Evolutionary conservation across 2,797 vertebrate species (phyloP), one percentile per base, ranked within the genome.

Genomic region (Holocentrus rufus): DNA sequence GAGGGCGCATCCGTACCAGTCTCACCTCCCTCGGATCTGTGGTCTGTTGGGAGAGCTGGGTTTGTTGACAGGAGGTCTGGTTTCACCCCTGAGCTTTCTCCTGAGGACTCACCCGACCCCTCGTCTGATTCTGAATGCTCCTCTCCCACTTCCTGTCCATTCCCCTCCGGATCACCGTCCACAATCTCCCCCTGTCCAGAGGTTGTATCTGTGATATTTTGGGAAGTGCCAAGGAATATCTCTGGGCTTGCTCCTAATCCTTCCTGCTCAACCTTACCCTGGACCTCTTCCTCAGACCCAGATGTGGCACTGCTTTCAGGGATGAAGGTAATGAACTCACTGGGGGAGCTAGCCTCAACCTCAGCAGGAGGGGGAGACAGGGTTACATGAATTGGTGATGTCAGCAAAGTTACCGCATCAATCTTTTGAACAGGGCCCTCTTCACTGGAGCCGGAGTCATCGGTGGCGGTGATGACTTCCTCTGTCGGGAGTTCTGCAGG

Each of bases 41-140:
- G 79, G 7, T 82, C 67, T 0, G 46, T 7, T 50, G 83, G 61
- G 9, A 65, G 23, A 23, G 84, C 75, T 3, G 52, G 44, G 25
- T 53, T 79, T 22, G 80, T 69, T 47, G 54, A 0, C 7, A 63
- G 59, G 11, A 78, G 49, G 15, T 83, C 56, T 36, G 76, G 58
- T 14, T 72, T 81, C 9, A 67, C 50, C 9, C 75, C 83, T 5
- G 64, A 31, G 5, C 14, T 74, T 14, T 79, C 79, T 77, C 81
- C 89, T 0, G 85, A 87, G 0, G 83, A 65, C 49, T 86, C 84
- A 25, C 63, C 86, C 0, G 85, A 86, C 17, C 23, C 81, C 2
- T 52, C 49, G 1, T n/a, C 68, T 39, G 63, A 23, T 27, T 14
- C 66, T 15, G 39, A 5, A 60, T 72, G 70, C 60, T 44, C 46